Evolutionary conservation across 2,888 invertebrate species (phyloP).

Genomic region (Danaus chrysippus): DNA sequence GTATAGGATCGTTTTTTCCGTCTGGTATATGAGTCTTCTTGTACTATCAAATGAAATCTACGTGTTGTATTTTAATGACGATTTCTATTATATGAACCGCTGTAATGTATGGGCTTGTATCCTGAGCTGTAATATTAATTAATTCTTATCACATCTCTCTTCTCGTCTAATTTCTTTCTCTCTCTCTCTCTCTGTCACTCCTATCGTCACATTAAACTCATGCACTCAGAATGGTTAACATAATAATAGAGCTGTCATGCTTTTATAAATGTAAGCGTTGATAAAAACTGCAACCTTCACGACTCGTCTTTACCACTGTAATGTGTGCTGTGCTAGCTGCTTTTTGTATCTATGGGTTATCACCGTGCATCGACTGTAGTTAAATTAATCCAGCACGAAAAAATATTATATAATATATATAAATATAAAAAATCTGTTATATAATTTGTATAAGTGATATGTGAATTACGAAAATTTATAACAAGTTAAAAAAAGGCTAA

Average conservation of each 20-base stretch:
- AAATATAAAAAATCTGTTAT: constrained; percentile 19
- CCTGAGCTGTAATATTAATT: constrained; percentile 24
- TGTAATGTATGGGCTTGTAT: constrained; percentile 13
- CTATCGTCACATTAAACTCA: constrained; percentile 59
- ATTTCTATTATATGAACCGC: constrained; percentile 10
- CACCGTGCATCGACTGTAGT: constrained; percentile 72
- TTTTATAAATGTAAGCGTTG: constrained; percentile 77
- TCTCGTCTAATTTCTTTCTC: constrained; percentile 48
- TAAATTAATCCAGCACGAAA: constrained; percentile 65
- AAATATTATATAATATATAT: constrained; percentile 42
- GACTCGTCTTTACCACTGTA: constrained; percentile 77
- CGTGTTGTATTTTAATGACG: no score
- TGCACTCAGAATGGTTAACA: constrained; percentile 66
- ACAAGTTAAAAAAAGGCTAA: not conserved
- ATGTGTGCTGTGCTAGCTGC: constrained; percentile 79
- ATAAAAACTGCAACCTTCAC: constrained; percentile 75
- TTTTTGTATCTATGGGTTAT: constrained; percentile 78
- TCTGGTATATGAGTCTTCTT: no score
- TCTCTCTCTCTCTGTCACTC: constrained; percentile 62
- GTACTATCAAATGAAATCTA: no score
- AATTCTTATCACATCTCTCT: constrained; percentile 30
- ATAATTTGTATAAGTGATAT: constrained; percentile 21
- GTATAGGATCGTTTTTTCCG: no score
- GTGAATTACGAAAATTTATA: not conserved
- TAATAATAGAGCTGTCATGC: constrained; percentile 79